Conservation (phyloP, 1,140 invertebrate species). For the Glomeris maerens region DNA sequence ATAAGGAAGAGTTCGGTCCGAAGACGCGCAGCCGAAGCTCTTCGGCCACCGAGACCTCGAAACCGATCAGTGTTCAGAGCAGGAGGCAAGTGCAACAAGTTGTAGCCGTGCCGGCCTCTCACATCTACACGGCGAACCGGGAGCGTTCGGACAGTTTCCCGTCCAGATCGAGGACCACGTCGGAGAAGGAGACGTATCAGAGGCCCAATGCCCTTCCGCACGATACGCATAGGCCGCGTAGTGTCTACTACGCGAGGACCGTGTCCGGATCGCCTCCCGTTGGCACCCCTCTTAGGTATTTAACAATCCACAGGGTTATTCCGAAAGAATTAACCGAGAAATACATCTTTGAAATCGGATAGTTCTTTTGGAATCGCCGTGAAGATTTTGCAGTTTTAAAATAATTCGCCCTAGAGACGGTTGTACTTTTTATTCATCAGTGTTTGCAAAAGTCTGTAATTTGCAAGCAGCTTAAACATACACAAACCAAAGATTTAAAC, state of each 20-base stretch:
- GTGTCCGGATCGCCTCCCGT: not conserved
- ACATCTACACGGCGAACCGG: conserved; percentile 27
- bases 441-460: no score
- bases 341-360: not conserved
- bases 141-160: conserved; percentile 67
- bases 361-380: not conserved
- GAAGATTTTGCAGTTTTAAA: no score
- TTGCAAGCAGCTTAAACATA: no score
- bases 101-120: conserved; percentile 31
- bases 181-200: conserved; percentile 35
- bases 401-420: no score
- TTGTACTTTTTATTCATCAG: no score
- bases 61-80: conserved; percentile 44
- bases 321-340: not conserved
- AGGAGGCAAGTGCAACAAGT: conserved; percentile 39
- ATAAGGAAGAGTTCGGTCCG: conserved; percentile 44
- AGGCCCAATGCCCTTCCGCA: not conserved
- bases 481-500: no score
- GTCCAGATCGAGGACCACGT: conserved; percentile 45
- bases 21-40: conserved; percentile 50
- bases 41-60: conserved; percentile 56
- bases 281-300: not conserved
- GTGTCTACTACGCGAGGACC: not conserved
- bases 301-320: not conserved
- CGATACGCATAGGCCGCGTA: not conserved